Percentiles rank a stretch among this genome's conserved stretches.
Evolutionary conservation across 2,888 invertebrate genomes (phyloP).

Genomic region (Julus scanicus): DNA sequence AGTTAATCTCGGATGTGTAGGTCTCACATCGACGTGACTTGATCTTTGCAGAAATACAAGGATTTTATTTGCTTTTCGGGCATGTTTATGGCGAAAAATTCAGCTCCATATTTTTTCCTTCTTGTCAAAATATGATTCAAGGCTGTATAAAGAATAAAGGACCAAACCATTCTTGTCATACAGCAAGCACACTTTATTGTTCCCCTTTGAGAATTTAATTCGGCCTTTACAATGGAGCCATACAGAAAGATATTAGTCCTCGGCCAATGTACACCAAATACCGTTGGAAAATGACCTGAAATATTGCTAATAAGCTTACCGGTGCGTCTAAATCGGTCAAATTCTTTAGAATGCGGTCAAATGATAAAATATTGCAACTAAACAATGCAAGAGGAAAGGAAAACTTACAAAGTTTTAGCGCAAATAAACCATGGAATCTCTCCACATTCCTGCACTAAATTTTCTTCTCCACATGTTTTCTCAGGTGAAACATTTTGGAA

Average conservation of each 20-base stretch:
- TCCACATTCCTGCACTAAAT: not conserved
- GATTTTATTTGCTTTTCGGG: conserved; percentile 29
- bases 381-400: not conserved
- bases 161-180: conserved; percentile 25
- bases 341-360: not conserved
- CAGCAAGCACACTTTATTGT: not conserved
- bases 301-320: not conserved
- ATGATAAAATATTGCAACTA: not conserved
- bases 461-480: not conserved
- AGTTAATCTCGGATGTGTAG: not conserved
- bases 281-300: not conserved
- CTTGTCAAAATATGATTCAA: conserved; percentile 41
- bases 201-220: conserved; percentile 38
- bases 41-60: not conserved
- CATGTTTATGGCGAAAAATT: conserved; percentile 16
- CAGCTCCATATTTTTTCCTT: not conserved
- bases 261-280: not conserved
- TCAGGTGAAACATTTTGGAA: not conserved
- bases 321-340: conserved; percentile 1
- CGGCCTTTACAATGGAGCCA: conserved; percentile 20
- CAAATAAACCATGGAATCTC: not conserved
- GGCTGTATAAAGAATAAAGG: conserved; percentile 34
- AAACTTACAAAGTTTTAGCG: not conserved
- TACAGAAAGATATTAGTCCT: not conserved
- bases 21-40: not conserved